Evolutionary conservation across 2,113 vertebrate genomes (phyloP), one percentile per base, ranked within the genome.

Genomic region (Ramphastos sulfuratus): DNA sequence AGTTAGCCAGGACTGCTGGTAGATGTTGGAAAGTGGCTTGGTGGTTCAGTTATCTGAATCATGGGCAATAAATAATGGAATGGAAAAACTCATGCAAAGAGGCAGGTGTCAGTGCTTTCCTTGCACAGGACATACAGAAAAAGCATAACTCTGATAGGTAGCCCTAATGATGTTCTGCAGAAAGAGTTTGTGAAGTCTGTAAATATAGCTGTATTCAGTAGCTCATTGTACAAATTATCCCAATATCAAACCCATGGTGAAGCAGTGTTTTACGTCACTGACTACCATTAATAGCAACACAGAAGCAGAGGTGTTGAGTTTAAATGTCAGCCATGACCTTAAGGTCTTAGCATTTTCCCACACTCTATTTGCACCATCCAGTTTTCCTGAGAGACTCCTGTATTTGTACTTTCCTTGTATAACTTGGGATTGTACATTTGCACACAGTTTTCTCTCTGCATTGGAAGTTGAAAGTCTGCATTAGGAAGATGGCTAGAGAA

Each of bases 301-400:
- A 85, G 95, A 63, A 92, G 71, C 74, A 93, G 96, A 93, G 92
- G 95, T 96, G 95, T 92, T 95, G 93, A 96, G 92, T 96, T 95
- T 88, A 96, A 93, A 96, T 95, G 95, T 96, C 96, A 96, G 77
- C 81, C 71, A 17, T 80, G 89, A 95, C 95, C 96, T 91, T 92
- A 92, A 93, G 91, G 92, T 93, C 87, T 82, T 54, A 46, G 56
- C 60, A 70, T 95, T 96, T 96, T 95, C 94, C 96, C 95, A 95
- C 92, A 94, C 82, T 92, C 9, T 0, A 16, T 89, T 89, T 89
- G 72, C 48, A 87, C 88, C 61, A 24, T 77, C 33, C 82, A 80
- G 72, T 87, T 92, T 95, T 94, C 92, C 93, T 87, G 78, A 87
- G 94, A 94, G 91, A 94, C 63, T 54, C 84, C 48, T 48, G 60